phyloP scores from a whole-genome alignment of 2,797 vertebrate genomes.

The Capromys pilorides region DNA sequence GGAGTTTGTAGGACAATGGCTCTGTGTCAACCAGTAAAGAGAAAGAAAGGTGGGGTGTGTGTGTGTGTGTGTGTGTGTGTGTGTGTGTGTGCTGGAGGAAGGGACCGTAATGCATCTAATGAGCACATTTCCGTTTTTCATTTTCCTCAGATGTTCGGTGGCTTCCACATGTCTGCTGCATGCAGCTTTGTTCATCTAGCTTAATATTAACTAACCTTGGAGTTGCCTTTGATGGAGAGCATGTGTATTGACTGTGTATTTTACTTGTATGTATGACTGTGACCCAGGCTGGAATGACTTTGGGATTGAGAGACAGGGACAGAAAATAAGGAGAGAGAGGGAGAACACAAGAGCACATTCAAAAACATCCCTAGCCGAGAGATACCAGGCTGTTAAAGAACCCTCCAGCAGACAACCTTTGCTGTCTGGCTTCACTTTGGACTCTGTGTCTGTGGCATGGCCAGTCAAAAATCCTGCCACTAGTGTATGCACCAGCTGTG shows the following conservation, averaged over 20 bases:
- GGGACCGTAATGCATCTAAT: conserved; percentile 44
- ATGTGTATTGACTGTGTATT: conserved; percentile 75
- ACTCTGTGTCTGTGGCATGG: background rate
- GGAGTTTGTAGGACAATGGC: background rate
- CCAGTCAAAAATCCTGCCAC: conserved; percentile 73
- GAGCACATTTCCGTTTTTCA: conserved; percentile 68
- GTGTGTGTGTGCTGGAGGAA: background rate
- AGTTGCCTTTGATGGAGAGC: conserved; percentile 77
- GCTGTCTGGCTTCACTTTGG: conserved; percentile 75
- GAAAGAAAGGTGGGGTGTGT: background rate
- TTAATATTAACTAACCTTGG: conserved; percentile 57
- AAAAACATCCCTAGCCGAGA: conserved; percentile 78
- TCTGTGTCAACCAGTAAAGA: conserved; percentile 14
- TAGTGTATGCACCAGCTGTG: conserved; percentile 75
- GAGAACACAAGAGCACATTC: background rate
- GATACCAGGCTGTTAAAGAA: conserved; percentile 81
- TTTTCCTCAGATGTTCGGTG: conserved; percentile 71
- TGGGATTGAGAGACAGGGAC: conserved; percentile 48
- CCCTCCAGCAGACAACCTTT: conserved; percentile 72
- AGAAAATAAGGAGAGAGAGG: background rate
- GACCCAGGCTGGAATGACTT: conserved; percentile 64
- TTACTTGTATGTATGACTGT: conserved; percentile 55
- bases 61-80: background rate
- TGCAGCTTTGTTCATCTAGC: conserved; percentile 32
- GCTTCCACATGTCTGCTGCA: conserved; percentile 65